Percentiles rank a stretch among this genome's conserved stretches.
phyloP scores from a whole-genome alignment of 2,113 vertebrate genomes.

The Halcyon malimbica region DNA sequence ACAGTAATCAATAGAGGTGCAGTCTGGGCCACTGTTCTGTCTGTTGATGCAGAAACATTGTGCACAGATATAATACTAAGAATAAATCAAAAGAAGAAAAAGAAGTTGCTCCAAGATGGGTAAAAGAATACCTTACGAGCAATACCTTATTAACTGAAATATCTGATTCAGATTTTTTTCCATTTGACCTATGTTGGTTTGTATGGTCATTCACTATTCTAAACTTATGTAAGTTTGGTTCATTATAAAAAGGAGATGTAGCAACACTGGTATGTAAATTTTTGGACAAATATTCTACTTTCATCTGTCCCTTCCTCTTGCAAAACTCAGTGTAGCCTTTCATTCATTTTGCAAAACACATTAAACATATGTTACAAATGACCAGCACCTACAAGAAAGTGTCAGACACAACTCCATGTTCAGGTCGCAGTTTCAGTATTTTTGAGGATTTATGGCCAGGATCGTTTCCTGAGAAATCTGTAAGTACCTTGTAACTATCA shows the following conservation, averaged over 20 bases:
- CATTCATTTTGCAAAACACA: background rate
- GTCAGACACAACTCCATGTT: background rate
- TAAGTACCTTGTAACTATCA: background rate
- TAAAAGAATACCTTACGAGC: slow-evolving; percentile 2
- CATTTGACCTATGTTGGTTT: background rate
- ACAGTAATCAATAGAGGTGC: slow-evolving; percentile 56
- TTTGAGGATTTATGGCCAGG: background rate
- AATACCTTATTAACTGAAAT: background rate
- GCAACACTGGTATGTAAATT: background rate
- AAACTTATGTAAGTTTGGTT: background rate
- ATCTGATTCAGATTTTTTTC: background rate
- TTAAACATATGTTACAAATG: background rate
- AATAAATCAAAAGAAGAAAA: slow-evolving; percentile 65
- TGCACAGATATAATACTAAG: background rate
- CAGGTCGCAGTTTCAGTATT: background rate
- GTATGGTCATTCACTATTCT: background rate
- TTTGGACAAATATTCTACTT: background rate
- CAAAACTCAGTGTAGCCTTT: background rate
- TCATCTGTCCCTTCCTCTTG: background rate
- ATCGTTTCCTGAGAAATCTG: background rate
- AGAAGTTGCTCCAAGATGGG: slow-evolving; percentile 19
- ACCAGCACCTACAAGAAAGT: background rate
- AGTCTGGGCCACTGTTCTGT: slow-evolving; percentile 8
- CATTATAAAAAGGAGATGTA: background rate
- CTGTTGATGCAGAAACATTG: slow-evolving; percentile 34